phyloP scores from a whole-genome alignment of 1,140 invertebrate genomes.

The Meloidogyne exigua region DNA sequence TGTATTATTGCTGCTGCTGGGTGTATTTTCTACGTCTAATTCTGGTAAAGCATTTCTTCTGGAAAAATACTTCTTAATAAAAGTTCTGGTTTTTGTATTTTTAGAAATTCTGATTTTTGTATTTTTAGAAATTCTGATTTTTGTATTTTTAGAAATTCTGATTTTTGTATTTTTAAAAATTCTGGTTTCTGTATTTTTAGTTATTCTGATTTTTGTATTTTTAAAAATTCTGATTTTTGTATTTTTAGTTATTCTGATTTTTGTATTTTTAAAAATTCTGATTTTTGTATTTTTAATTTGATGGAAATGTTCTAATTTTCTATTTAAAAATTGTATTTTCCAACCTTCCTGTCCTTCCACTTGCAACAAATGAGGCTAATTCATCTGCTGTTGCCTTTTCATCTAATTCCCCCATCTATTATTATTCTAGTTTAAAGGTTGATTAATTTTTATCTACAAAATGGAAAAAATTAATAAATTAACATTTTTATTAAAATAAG shows the following conservation, averaged over 20 bases:
- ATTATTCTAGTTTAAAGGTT: neutral
- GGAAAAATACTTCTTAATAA: neutral
- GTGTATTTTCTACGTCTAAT: neutral
- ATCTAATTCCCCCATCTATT: neutral
- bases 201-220: too few relatives aligned
- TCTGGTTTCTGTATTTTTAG: neutral
- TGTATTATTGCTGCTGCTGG: neutral
- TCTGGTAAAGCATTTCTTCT: slow-evolving; percentile 1
- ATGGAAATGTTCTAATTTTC: too few relatives aligned
- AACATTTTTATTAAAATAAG: neutral
- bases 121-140: neutral
- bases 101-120: neutral
- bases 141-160: neutral
- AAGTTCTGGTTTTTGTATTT: neutral
- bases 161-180: neutral
- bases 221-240: too few relatives aligned
- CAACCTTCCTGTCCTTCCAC: neutral
- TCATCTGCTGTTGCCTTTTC: neutral
- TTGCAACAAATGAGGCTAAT: neutral
- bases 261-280: too few relatives aligned
- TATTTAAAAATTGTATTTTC: neutral
- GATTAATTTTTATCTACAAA: neutral
- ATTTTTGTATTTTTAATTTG: too few relatives aligned
- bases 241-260: neutral
- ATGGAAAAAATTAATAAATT: neutral